These are phyloP conservation scores for Bergia sp. DNA, from an alignment of 92 coral and sea anemone species.

Conservation along the genomic window DNA sequence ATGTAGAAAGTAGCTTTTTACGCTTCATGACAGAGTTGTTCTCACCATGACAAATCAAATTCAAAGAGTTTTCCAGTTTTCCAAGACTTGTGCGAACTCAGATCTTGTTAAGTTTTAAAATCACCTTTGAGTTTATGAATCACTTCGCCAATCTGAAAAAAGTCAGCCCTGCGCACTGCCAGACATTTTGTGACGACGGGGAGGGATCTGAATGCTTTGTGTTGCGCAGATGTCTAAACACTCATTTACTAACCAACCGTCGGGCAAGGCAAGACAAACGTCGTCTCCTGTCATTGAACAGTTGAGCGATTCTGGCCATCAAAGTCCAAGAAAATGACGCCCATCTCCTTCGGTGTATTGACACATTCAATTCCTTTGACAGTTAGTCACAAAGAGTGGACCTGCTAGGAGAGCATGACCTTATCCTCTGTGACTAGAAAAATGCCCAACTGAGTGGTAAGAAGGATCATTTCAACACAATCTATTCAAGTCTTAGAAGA, in stretches of 20 bases:
- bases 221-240: neutral
- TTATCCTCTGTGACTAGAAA: neutral
- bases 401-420: neutral
- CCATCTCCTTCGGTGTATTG: neutral
- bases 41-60: neutral
- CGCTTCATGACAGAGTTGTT: slow-evolving; percentile 4
- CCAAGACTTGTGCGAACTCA: neutral
- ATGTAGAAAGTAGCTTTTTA: slow-evolving; percentile 4
- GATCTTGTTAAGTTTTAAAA: neutral
- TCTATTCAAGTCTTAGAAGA: neutral
- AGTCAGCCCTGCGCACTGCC: neutral
- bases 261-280: neutral
- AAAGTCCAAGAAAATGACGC: neutral
- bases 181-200: neutral
- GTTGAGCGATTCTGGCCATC: neutral
- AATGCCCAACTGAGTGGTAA: neutral
- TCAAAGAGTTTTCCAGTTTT: neutral
- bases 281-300: neutral
- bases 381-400: neutral
- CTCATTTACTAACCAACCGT: neutral
- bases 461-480: neutral
- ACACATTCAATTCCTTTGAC: neutral
- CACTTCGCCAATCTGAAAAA: neutral
- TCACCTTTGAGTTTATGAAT: neutral
- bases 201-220: neutral